Percentiles rank a stretch among this genome's conserved stretches.
These are phyloP conservation scores for Rousettus madagascariensis DNA, from an alignment of 2,797 vertebrate species.

Conservation along the genomic window DNA sequence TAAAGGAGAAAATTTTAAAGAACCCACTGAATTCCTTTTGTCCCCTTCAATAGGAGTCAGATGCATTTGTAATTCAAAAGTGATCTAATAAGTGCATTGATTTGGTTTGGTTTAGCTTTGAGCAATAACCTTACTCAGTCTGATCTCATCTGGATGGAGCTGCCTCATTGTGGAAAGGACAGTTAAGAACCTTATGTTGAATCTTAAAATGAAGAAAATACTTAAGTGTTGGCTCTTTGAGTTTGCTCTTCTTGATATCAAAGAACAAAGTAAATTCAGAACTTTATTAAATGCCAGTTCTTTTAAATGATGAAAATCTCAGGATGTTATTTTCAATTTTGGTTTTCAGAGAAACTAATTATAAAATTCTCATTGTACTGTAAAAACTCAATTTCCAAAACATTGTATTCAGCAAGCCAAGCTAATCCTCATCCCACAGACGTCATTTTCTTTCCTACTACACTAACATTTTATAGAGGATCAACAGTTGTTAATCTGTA, in stretches of 20 bases:
- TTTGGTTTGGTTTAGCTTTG: background rate
- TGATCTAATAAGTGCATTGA: background rate
- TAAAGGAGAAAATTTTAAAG: background rate
- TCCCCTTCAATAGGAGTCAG: background rate
- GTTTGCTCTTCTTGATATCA: background rate
- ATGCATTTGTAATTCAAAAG: slow-evolving; percentile 30
- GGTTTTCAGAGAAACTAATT: background rate
- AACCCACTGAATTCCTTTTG: background rate
- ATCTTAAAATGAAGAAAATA: background rate
- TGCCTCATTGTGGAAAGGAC: background rate
- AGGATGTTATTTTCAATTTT: background rate
- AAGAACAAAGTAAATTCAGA: background rate
- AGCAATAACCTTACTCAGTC: background rate
- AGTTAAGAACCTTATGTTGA: background rate
- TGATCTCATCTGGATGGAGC: slow-evolving; percentile 2
- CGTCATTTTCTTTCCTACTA: background rate
- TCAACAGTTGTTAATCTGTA: slow-evolving; percentile 22
- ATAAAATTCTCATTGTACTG: background rate
- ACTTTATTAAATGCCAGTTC: background rate
- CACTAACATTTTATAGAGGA: background rate
- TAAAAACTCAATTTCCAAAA: slow-evolving; percentile 19
- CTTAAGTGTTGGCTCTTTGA: background rate
- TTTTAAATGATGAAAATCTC: background rate
- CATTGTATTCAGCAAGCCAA: background rate
- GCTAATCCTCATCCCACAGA: background rate